Base-by-base conservation (phyloP, 2,888 invertebrate species). In the Sarcophaga variegata region DNA sequence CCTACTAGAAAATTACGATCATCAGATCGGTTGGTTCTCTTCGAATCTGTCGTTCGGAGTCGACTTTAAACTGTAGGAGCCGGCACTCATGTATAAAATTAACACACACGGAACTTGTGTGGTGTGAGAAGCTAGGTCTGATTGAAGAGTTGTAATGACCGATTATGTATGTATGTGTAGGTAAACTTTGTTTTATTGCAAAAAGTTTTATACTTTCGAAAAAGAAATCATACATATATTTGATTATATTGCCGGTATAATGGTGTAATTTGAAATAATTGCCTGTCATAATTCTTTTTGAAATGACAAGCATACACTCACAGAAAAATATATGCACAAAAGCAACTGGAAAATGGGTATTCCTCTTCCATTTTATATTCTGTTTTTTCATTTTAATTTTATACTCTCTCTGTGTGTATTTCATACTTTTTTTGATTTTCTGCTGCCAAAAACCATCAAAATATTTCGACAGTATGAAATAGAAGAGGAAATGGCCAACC, bases 361-460 rank as follows among this genome's bases (percentile, higher is more conserved):
- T 37, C 37, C 10, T 37, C 37, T 37, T 10, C 37, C 6, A 8
- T 1, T 8, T 37, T 8, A 37, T 37, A 37, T 37, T 8, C 37
- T 8, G 1, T 37, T 8, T 27, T 49, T 49, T 14, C 17, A 54
- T 54, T 12, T 54, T 54, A 14, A 17, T 17, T 54, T 49, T 4
- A 3, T 14, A 49, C 14, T 14, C 49, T 69, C 11, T 69, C 2
- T 4, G 4, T 5, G 45, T 22, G 20, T 59, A 37, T 14, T 59
- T 45, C 20, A 11, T 22, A 47, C 60, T 59, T 12, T 60, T 62
- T 14, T 27, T 5, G 47, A 11, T 69, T 22, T 69, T n/a, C 17
- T 17, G 14, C 60, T 47, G 60, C n/a, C 22, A 62, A 62, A 81
- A 54, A 17, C 27, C 49, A 74, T 84, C 81, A 69, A 84, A 84